Base-by-base conservation (phyloP, 2,888 invertebrate genomes). In the Crossocerus cetratus region DNA sequence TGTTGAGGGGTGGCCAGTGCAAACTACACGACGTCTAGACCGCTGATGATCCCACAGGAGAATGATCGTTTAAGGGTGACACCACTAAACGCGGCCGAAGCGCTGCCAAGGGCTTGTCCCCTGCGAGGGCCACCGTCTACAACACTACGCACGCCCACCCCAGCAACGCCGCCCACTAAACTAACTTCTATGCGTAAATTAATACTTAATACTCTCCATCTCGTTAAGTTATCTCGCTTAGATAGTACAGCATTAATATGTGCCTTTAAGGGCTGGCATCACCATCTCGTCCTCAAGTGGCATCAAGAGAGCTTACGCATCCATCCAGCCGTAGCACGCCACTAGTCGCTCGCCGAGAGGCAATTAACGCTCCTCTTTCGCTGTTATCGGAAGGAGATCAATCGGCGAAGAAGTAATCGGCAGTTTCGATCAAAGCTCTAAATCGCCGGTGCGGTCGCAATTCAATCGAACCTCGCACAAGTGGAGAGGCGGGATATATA, bases 21-120 rank as follows among this genome's bases (percentile, higher is more conserved):
- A 49, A 68, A 59, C 55, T 55, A 22, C 55, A 59, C 22, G 54
- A 32, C 18, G 67, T 49, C 63, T 60, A 63, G 49, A 65, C 53
- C 53, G n/a, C 63, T 49, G 72, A 77, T 80, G 67, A 74, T 80
- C 58, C 60, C 23, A 20, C 53, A 42, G 62, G 54, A 23, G 22
- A 53, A 72, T 77, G 53, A 65, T 62, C 65, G 63, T 55, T 69
- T 60, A 23, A 64, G 56, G 32, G 58, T 16, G 2, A 32, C 53
- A 16, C 56, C 55, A 53, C 43, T 64, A 42, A 67, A 43, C 43
- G 21, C 53, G 32, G 5, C 14, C 23, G 16, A 57, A 57, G 57
- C 16, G 32, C 49, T 49, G 14, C 49, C n/a, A 49, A 49, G 49
- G 20, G 21, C 55, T 55, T 32, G 32, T 32, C 32, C 32, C 32